Evolutionary conservation across 2,113 vertebrate species (phyloP).

Genomic region (Etheostoma spectabile): DNA sequence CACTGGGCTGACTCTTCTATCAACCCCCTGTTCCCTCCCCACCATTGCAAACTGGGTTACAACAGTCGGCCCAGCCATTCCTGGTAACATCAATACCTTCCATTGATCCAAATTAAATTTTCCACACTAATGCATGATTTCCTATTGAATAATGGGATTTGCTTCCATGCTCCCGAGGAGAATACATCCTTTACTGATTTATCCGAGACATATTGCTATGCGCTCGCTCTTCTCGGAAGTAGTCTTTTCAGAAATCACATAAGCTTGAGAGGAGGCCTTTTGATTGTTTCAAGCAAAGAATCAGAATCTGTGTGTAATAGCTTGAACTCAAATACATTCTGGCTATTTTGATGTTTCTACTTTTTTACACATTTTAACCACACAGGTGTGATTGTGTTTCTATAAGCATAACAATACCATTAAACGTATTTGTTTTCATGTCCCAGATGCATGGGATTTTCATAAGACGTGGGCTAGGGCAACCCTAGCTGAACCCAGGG

Average conservation of each 20-base stretch:
- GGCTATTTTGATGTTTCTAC: neutral
- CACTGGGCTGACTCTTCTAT: slow-evolving; percentile 70
- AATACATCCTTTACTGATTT: slow-evolving; percentile 51
- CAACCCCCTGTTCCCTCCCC: slow-evolving; percentile 27
- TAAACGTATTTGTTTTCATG: slow-evolving; percentile 10
- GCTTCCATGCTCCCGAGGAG: slow-evolving; percentile 36
- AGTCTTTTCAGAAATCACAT: slow-evolving; percentile 1
- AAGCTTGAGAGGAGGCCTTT: slow-evolving; percentile 31
- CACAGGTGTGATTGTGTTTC: neutral
- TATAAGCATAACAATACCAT: neutral
- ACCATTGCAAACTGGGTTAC: slow-evolving; percentile 59
- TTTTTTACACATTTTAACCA: neutral
- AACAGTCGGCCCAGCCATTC: slow-evolving; percentile 52
- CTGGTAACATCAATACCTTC: slow-evolving; percentile 72
- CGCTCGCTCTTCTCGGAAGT: slow-evolving; percentile 24
- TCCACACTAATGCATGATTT: slow-evolving; percentile 72
- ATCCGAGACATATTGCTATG: slow-evolving; percentile 33
- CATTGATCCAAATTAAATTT: slow-evolving; percentile 76
- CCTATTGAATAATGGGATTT: slow-evolving; percentile 80
- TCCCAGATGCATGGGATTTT: slow-evolving; percentile 1
- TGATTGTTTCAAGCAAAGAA: slow-evolving; percentile 27
- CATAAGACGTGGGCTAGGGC: slow-evolving; percentile 22
- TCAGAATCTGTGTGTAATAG: slow-evolving; percentile 41
- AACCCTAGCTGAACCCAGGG: slow-evolving; percentile 28
- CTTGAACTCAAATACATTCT: neutral